Percentiles rank a stretch among this genome's conserved stretches.
Conservation (phyloP, 2,113 vertebrate species). For the Scolopax mira region DNA sequence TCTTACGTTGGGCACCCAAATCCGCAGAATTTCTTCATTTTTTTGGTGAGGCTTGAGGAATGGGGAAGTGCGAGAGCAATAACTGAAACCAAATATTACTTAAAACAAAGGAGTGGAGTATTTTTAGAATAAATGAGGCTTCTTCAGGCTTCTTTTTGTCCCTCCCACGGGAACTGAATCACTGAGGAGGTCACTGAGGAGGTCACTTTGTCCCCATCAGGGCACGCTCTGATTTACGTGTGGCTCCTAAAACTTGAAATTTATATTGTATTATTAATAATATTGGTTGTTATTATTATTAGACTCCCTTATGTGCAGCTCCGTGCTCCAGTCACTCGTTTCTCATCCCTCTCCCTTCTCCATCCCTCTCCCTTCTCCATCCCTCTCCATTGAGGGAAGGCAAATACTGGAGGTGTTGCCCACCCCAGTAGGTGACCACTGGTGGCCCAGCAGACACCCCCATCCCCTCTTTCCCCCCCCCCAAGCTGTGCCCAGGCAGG, state of each 20-base stretch:
- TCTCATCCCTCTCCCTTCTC: neutral
- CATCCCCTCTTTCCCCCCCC: neutral
- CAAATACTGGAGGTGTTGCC: fast-evolving
- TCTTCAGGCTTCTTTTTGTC: fast-evolving
- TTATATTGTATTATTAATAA: neutral
- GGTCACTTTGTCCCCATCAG: fast-evolving
- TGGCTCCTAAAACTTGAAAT: fast-evolving
- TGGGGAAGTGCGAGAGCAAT: neutral
- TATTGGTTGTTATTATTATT: neutral
- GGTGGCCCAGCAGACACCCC: neutral
- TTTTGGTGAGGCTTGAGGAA: neutral
- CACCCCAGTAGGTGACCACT: neutral
- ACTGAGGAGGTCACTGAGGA: neutral
- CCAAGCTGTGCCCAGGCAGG: neutral
- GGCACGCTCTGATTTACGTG: fast-evolving
- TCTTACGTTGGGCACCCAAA: fast-evolving
- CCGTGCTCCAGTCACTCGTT: fast-evolving
- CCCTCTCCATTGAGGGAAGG: neutral
- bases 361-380: no score
- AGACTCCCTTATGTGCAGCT: neutral
- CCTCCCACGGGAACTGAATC: neutral
- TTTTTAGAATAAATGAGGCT: neutral
- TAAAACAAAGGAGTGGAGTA: fast-evolving
- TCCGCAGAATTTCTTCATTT: neutral
- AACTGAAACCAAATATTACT: neutral